These are phyloP conservation scores for Drosophila lini DNA, from an alignment of 1,140 invertebrate species.

Conservation along the genomic window DNA sequence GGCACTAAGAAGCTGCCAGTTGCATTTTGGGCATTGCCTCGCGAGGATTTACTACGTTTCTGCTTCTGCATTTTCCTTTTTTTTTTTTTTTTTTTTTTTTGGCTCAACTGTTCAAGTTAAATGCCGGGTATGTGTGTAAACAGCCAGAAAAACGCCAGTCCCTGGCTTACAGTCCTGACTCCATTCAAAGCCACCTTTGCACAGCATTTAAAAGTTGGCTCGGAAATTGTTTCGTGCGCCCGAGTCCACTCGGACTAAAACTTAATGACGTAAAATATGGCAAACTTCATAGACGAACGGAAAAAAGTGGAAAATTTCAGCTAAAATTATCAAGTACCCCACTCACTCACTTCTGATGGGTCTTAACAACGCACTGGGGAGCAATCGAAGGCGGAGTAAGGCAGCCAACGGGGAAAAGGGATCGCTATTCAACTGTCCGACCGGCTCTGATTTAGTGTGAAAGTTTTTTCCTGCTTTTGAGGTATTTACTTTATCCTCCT, in stretches of 20 bases:
- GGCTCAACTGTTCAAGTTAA: constrained; percentile 24
- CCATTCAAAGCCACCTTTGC: constrained; percentile 25
- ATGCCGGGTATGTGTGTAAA: constrained; percentile 45
- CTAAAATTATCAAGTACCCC: constrained; percentile 62
- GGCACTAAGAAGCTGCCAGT: constrained; percentile 64
- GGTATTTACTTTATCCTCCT: constrained; percentile 52
- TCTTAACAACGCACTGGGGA: constrained; percentile 75
- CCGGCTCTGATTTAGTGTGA: constrained; percentile 78
- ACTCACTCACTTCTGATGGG: constrained; percentile 72
- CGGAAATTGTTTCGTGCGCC: constrained; percentile 37
- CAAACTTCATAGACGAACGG: constrained; percentile 43
- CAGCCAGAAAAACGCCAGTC: constrained; percentile 51
- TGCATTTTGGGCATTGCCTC: constrained; percentile 52
- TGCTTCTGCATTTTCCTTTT: constrained; percentile 31
- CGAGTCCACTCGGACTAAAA: constrained; percentile 52
- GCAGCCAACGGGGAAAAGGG: constrained; percentile 35
- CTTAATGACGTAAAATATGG: constrained; percentile 78
- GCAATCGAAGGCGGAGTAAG: constrained; percentile 52
- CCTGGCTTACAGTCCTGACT: constrained; percentile 37
- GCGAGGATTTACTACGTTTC: constrained; percentile 60
- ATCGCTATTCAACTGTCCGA: constrained; percentile 58
- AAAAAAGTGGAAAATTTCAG: constrained; percentile 8
- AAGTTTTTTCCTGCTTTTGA: constrained; percentile 61
- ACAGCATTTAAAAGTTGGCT: constrained; percentile 41
- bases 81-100: background rate